Conservation (phyloP, 2,888 invertebrate genomes). For the Eilema sororculum region DNA sequence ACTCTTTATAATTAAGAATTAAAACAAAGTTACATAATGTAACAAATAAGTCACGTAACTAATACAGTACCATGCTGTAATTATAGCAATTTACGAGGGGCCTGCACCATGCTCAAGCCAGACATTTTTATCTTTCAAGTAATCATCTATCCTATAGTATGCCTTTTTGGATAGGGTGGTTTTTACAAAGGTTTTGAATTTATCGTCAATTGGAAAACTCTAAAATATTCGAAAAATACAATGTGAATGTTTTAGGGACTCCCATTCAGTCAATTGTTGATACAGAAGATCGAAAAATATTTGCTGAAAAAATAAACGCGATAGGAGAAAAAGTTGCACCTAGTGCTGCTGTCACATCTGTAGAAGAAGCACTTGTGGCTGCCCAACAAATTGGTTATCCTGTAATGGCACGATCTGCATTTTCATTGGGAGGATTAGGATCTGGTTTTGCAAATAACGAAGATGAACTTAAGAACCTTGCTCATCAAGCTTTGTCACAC, state of each 20-base stretch:
- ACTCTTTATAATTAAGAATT: no score
- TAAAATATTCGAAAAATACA: conserved; percentile 95
- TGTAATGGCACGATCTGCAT: conserved; percentile 98
- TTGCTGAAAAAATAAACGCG: conserved; percentile 95
- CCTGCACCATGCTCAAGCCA: no score
- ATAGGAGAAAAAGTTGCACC: conserved; percentile 98
- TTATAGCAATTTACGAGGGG: no score
- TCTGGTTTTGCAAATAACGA: conserved; percentile 98
- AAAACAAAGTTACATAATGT: no score
- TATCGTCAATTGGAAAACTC: conserved; percentile 93
- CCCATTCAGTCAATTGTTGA: conserved; percentile 98
- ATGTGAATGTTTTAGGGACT: conserved; percentile 97
- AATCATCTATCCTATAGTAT: no score
- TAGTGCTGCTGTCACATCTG: conserved; percentile 95
- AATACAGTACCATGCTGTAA: no score
- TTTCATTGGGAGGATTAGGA: conserved; percentile 98
- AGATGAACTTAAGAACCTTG: conserved; percentile 92
- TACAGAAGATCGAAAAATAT: conserved; percentile 98
- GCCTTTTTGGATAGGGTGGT: no score
- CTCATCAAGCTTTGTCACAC: conserved; percentile 94
- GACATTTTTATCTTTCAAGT: no score
- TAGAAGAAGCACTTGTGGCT: conserved; percentile 95
- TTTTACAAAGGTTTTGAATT: no score
- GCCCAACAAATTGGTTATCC: conserved; percentile 97
- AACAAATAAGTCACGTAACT: no score